These are phyloP conservation scores for Ips nitidus DNA, from an alignment of 1,140 invertebrate species.

Conservation along the genomic window DNA sequence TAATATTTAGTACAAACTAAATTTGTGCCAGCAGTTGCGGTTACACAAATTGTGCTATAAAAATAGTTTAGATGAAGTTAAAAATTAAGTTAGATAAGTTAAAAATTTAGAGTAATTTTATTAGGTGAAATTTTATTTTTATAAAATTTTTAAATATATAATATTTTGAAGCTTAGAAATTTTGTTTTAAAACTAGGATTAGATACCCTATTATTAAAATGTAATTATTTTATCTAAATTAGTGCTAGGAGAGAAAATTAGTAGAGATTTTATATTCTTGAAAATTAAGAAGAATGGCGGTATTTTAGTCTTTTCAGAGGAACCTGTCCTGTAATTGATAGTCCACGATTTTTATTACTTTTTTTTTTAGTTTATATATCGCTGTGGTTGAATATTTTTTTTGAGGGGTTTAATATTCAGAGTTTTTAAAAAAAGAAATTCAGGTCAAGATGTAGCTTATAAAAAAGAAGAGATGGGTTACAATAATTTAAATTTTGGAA, in stretches of 20 bases:
- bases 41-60: slow-evolving; percentile 53
- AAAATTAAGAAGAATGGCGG: slow-evolving; percentile 62
- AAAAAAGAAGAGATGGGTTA: slow-evolving; percentile 58
- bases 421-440: slow-evolving; percentile 54
- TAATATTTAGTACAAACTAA: slow-evolving; percentile 51
- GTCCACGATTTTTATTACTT: slow-evolving; percentile 58
- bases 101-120: slow-evolving; percentile 47
- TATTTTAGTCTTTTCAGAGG: slow-evolving; percentile 60
- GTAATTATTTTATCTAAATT: slow-evolving; percentile 45
- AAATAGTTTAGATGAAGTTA: slow-evolving; percentile 41
- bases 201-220: slow-evolving; percentile 65
- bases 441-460: slow-evolving; percentile 63
- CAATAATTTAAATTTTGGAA: slow-evolving; percentile 53
- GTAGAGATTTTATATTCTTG: slow-evolving; percentile 55
- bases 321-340: slow-evolving; percentile 62
- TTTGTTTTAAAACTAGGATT: slow-evolving; percentile 61
- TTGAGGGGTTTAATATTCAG: slow-evolving; percentile 55
- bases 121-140: slow-evolving; percentile 44
- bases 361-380: slow-evolving; percentile 58
- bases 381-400: slow-evolving; percentile 58
- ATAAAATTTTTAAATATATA: slow-evolving; percentile 46
- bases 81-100: slow-evolving; percentile 40
- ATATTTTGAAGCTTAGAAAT: slow-evolving; percentile 46
- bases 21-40: slow-evolving; percentile 62
- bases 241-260: slow-evolving; percentile 47